phyloP scores from a whole-genome alignment of 2,113 vertebrate species.

The Tupaia chinensis region DNA sequence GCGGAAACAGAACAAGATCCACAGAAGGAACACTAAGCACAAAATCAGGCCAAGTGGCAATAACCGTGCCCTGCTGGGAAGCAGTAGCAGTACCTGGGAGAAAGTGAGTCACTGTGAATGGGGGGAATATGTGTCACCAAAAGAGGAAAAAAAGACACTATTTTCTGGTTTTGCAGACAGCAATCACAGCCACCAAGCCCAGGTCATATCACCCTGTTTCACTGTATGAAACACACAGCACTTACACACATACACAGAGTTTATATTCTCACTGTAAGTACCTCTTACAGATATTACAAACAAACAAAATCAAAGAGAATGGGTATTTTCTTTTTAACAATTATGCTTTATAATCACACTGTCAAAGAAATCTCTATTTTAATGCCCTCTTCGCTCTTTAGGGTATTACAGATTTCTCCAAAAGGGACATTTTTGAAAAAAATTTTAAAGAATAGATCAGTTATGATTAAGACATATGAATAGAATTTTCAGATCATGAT shows the following conservation, averaged over 20 bases:
- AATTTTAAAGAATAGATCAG: background rate
- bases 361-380: conserved; percentile 30
- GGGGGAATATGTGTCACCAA: background rate
- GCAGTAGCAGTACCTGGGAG: background rate
- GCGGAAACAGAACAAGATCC: background rate
- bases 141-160: background rate
- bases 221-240: background rate
- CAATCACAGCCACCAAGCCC: background rate
- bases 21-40: background rate
- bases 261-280: background rate
- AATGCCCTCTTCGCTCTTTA: conserved; percentile 4
- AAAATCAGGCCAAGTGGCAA: conserved; percentile 49
- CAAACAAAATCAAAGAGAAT: background rate
- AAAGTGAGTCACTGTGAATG: conserved; percentile 22
- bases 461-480: conserved; percentile 14
- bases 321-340: background rate
- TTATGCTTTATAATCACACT: background rate
- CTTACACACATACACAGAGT: background rate
- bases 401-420: background rate
- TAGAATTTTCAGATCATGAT: conserved; percentile 1
- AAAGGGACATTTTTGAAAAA: background rate
- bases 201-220: background rate
- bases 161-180: background rate
- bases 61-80: background rate
- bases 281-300: background rate